Evolutionary conservation across 1,140 invertebrate genomes (phyloP).

Genomic region (Drosophila orena): DNA sequence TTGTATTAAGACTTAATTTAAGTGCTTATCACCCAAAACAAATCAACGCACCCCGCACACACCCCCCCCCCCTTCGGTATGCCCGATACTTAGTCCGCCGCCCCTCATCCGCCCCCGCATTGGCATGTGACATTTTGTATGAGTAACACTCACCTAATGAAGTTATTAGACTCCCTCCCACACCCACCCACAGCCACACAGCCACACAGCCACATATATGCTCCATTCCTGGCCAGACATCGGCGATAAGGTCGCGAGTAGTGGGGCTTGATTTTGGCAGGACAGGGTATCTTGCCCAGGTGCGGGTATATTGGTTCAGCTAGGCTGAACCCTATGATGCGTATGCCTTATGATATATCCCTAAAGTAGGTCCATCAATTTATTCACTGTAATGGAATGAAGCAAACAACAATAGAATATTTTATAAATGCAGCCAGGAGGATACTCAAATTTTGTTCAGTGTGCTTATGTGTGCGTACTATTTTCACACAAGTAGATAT

Average conservation of each 20-base stretch:
- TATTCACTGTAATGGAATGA: too few relatives aligned
- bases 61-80: background rate
- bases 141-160: slow-evolving; percentile 71
- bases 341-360: too few relatives aligned
- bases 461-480: too few relatives aligned
- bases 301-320: background rate
- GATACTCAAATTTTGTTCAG: too few relatives aligned
- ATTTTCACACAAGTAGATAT: too few relatives aligned
- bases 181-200: too few relatives aligned
- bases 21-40: slow-evolving; percentile 83
- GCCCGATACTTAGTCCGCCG: slow-evolving; percentile 3
- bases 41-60: slow-evolving; percentile 53
- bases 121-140: slow-evolving; percentile 67
- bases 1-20: slow-evolving; percentile 85
- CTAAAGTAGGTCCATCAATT: too few relatives aligned
- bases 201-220: background rate
- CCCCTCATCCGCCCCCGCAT: background rate
- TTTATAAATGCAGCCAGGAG: too few relatives aligned
- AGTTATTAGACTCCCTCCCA: slow-evolving; percentile 74
- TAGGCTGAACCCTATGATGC: too few relatives aligned
- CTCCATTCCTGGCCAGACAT: slow-evolving; percentile 33
- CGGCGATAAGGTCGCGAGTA: slow-evolving; percentile 6
- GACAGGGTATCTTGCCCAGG: background rate
- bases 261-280: background rate
- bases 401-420: too few relatives aligned